Evolutionary conservation across 2,113 vertebrate species (phyloP).

Genomic region (Thunnus thynnus): DNA sequence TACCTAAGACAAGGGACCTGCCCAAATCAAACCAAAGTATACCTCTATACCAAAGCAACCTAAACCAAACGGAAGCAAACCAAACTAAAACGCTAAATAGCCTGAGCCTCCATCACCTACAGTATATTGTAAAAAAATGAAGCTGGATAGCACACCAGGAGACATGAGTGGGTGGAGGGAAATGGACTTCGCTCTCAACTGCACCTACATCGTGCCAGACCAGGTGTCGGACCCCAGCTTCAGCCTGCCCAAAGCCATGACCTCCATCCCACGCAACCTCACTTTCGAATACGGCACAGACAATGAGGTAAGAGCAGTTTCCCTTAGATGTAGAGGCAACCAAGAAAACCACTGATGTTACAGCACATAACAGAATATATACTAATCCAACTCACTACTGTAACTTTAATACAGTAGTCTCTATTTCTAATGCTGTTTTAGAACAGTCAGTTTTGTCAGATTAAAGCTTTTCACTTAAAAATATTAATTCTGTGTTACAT

Average conservation of each 20-base stretch:
- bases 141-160: slow-evolving; percentile 68
- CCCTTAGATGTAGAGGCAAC: not conserved
- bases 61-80: slow-evolving; percentile 45
- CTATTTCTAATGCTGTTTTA: not conserved
- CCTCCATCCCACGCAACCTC: slow-evolving; percentile 84
- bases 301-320: slow-evolving; percentile 75
- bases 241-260: slow-evolving; percentile 81
- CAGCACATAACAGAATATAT: not conserved
- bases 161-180: slow-evolving; percentile 82
- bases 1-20: slow-evolving; percentile 52
- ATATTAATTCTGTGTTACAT: slow-evolving; percentile 43
- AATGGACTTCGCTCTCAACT: slow-evolving; percentile 81
- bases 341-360: not conserved
- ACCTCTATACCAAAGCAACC: slow-evolving; percentile 69
- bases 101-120: not conserved
- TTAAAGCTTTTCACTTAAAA: slow-evolving; percentile 20
- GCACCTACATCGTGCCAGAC: slow-evolving; percentile 85
- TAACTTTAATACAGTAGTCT: not conserved
- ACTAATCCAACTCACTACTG: not conserved
- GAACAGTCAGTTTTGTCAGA: not conserved
- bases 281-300: slow-evolving; percentile 77
- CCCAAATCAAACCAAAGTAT: slow-evolving; percentile 63
- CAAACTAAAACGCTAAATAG: not conserved
- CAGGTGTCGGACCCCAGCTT: slow-evolving; percentile 79
- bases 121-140: slow-evolving; percentile 65